phyloP scores from a whole-genome alignment of 2,888 invertebrate genomes.

The Urechis unicinctus region DNA sequence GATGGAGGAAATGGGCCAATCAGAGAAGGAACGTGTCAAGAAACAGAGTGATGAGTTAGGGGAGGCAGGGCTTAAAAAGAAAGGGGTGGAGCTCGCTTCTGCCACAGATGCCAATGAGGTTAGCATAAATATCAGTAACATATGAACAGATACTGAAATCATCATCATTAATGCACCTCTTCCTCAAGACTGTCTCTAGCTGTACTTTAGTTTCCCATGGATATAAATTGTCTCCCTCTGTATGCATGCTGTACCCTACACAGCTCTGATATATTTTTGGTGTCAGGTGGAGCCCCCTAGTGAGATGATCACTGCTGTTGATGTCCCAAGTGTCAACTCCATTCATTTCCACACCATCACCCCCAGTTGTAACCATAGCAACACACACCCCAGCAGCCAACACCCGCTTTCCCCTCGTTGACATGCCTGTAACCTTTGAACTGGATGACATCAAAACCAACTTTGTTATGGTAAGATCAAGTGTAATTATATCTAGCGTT shows the following conservation, averaged over 20 bases:
- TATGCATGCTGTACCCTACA: neutral
- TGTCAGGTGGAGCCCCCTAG: constrained; percentile 64
- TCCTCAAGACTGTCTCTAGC: too few species aligned
- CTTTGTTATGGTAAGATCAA: constrained; percentile 71
- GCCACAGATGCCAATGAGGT: constrained; percentile 75
- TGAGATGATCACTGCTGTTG: constrained; percentile 66
- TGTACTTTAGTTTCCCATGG: too few species aligned
- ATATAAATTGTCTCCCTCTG: too few species aligned
- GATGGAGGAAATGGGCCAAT: constrained; percentile 62
- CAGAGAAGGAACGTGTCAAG: constrained; percentile 67
- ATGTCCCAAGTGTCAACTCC: constrained; percentile 68
- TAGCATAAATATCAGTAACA: constrained; percentile 18
- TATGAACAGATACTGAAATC: too few species aligned
- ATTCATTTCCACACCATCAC: constrained; percentile 59
- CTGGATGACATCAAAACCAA: constrained; percentile 75
- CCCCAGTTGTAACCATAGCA: constrained; percentile 28
- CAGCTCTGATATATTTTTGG: constrained; percentile 2
- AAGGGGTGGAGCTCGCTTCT: constrained; percentile 59
- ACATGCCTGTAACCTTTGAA: constrained; percentile 69
- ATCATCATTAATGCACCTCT: too few species aligned
- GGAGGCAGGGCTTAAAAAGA: constrained; percentile 62
- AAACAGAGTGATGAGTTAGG: constrained; percentile 64
- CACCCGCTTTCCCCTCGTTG: constrained; percentile 37
- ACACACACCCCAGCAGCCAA: constrained; percentile 21
- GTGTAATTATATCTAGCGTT: neutral